Evolutionary conservation across 64 coral and sea anemone species (phyloP).

Genomic region (Dendrophyllia cribrosa): DNA sequence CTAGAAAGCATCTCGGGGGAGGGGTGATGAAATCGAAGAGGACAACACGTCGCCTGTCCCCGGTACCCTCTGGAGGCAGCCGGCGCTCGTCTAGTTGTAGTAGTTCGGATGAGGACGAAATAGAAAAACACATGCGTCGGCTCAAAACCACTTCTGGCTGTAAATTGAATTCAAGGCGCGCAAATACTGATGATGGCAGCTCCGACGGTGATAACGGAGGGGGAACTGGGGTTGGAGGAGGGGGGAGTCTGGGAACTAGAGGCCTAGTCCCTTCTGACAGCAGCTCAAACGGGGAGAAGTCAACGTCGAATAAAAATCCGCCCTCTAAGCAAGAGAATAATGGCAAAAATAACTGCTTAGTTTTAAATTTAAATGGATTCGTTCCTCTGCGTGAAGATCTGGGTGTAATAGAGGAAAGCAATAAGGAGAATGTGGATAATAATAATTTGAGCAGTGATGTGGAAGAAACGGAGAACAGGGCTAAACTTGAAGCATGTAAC

Average conservation of each 20-base stretch:
- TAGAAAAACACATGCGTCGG: constrained; percentile 95
- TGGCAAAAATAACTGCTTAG: constrained; percentile 53
- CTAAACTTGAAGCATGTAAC: background rate
- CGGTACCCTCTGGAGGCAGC: constrained; percentile 86
- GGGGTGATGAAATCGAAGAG: constrained; percentile 86
- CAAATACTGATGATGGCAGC: constrained; percentile 72
- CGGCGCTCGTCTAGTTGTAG: constrained; percentile 90
- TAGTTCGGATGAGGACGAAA: constrained; percentile 97
- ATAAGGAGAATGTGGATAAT: constrained; percentile 84
- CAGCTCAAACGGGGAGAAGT: constrained; percentile 9
- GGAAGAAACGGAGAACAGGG: background rate
- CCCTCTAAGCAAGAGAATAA: constrained; percentile 54
- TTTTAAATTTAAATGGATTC: constrained; percentile 56
- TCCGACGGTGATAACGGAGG: constrained; percentile 82
- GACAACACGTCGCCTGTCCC: constrained; percentile 78
- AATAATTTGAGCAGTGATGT: constrained; percentile 8
- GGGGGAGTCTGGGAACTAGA: constrained; percentile 25
- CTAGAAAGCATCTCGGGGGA: constrained; percentile 63
- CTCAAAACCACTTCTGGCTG: constrained; percentile 86
- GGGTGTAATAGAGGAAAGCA: constrained; percentile 70
- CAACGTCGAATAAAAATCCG: constrained; percentile 24
- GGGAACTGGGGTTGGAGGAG: constrained; percentile 57
- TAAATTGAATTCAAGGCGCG: constrained; percentile 68
- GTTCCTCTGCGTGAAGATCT: constrained; percentile 37
- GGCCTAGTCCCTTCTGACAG: background rate